Percentiles rank a stretch among this genome's conserved stretches.
phyloP scores from a whole-genome alignment of 2,888 invertebrate species.

The Pristionchus japonicus region DNA sequence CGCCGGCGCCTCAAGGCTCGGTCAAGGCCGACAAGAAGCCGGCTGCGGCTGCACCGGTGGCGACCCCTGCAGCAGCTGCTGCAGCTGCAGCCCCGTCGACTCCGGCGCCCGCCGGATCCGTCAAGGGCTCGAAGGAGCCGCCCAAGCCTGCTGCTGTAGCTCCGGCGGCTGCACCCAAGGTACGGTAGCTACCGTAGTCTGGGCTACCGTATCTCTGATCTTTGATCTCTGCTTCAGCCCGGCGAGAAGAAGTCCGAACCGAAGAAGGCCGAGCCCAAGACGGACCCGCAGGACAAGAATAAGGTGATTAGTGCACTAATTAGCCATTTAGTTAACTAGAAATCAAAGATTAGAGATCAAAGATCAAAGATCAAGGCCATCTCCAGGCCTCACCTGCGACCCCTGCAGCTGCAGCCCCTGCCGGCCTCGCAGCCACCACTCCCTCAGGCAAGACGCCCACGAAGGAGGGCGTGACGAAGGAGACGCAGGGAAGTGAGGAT shows the following conservation, averaged over 20 bases:
- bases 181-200: neutral
- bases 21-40: neutral
- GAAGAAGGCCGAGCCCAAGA: slow-evolving; percentile 23
- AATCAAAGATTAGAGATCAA: too few species aligned
- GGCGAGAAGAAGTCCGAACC: neutral
- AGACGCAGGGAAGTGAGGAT: neutral
- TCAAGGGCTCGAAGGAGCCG: neutral
- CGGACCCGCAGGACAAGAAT: slow-evolving; percentile 13
- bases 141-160: slow-evolving; percentile 10
- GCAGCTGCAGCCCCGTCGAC: too few species aligned
- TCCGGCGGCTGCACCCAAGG: neutral
- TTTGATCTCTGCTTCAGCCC: neutral
- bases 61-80: neutral
- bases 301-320: neutral
- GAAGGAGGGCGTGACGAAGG: neutral
- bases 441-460: slow-evolving; percentile 30
- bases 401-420: too few species aligned
- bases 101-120: neutral
- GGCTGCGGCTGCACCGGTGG: neutral
- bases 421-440: neutral
- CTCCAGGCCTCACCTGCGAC: neutral
- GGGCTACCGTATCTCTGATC: neutral
- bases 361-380: neutral
- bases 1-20: neutral
- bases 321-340: too few species aligned